A percentile compares a stretch with the other conserved stretches of the same genome.
phyloP scores from a whole-genome alignment of 2,113 vertebrate genomes.

The Cnemophilus loriae region DNA sequence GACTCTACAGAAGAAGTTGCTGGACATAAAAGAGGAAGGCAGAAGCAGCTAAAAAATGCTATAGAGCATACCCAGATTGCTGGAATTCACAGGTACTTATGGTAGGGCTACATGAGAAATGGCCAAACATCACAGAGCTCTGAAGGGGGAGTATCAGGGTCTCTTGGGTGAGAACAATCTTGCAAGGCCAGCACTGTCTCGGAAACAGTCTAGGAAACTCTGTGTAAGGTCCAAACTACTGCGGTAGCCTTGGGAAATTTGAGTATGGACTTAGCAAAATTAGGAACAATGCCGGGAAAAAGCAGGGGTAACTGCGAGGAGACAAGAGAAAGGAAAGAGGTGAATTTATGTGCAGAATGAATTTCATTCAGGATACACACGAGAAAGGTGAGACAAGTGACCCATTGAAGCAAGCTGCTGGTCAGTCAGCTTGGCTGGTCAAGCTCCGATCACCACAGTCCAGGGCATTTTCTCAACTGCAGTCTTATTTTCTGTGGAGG shows the following conservation, averaged over 20 bases:
- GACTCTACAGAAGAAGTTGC: background rate
- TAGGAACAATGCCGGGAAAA: background rate
- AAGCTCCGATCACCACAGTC: fast-evolving
- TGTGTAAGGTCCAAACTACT: background rate
- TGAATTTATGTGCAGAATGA: background rate
- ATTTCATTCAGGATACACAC: background rate
- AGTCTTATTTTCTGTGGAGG: background rate
- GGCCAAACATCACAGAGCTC: background rate
- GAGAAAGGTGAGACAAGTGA: background rate
- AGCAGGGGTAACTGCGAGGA: background rate
- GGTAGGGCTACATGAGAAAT: background rate
- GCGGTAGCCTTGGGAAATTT: background rate
- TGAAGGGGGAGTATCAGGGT: background rate
- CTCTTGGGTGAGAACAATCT: background rate
- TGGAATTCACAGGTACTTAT: background rate
- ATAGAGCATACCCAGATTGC: fast-evolving
- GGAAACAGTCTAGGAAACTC: background rate
- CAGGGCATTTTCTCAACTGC: background rate
- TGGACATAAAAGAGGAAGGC: background rate
- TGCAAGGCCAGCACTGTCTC: background rate
- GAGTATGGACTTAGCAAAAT: background rate
- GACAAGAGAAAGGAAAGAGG: background rate
- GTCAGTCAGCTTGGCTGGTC: background rate
- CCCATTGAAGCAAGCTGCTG: background rate
- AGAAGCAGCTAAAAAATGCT: background rate